A percentile compares a stretch with the other conserved stretches of the same genome.
Evolutionary conservation across 2,113 vertebrate species (phyloP).

Genomic region (Ptychochromis oligacanthus): DNA sequence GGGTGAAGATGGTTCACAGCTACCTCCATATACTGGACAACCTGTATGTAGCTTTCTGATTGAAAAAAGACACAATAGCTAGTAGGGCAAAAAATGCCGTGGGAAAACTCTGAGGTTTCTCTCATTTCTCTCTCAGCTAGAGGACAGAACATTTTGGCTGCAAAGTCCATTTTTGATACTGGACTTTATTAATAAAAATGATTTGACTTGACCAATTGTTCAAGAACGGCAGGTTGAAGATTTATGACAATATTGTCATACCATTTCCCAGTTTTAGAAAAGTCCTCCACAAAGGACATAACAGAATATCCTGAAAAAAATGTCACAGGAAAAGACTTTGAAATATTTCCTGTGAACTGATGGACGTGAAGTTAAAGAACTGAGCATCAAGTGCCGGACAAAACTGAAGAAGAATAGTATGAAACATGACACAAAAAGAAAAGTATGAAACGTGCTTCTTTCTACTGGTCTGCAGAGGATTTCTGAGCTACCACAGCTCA

Average conservation of each 20-base stretch:
- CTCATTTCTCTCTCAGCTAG: too few species aligned
- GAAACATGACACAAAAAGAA: background rate
- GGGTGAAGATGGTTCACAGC: too few species aligned
- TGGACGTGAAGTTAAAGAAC: background rate
- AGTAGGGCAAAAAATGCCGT: too few species aligned
- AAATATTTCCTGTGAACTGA: background rate
- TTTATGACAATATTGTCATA: background rate
- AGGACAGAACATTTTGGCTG: too few species aligned
- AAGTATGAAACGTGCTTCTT: background rate
- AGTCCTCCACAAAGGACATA: background rate
- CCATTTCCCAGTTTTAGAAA: background rate
- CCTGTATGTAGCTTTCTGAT: too few species aligned
- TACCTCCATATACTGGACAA: too few species aligned
- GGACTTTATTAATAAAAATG: too few species aligned
- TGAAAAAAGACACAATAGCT: too few species aligned
- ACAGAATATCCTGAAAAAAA: too few species aligned
- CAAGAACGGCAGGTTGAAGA: background rate
- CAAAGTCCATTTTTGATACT: too few species aligned
- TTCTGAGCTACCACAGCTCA: constrained; percentile 15
- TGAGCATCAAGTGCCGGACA: background rate
- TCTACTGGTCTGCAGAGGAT: constrained; percentile 1
- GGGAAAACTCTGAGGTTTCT: too few species aligned
- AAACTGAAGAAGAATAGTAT: background rate
- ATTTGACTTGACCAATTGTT: too few species aligned
- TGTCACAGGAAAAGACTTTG: background rate